A percentile compares a stretch with the other conserved stretches of the same genome.
These are phyloP conservation scores for Poecilia wingei DNA, from an alignment of 2,797 vertebrate genomes.

Conservation along the genomic window DNA sequence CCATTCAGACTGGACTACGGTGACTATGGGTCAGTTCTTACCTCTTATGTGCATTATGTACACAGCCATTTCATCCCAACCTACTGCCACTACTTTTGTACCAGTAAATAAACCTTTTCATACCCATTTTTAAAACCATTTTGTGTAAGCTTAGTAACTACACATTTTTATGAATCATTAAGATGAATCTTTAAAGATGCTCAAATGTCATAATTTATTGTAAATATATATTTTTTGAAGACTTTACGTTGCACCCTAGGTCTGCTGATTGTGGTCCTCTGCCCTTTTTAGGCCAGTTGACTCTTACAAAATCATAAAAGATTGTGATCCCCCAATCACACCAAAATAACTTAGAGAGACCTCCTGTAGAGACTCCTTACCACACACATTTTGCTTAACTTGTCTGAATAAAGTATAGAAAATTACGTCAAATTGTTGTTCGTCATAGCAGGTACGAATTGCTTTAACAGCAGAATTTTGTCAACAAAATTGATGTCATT, in stretches of 20 bases:
- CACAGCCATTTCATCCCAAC: background rate
- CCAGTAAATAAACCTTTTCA: background rate
- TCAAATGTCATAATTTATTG: background rate
- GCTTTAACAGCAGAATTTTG: background rate
- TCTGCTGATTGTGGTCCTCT: background rate
- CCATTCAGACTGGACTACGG: constrained; percentile 4
- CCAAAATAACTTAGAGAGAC: background rate
- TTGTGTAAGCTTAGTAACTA: background rate
- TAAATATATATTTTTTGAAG: background rate
- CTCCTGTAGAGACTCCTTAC: background rate
- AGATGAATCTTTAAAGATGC: background rate
- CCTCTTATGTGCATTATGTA: background rate
- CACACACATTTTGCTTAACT: background rate
- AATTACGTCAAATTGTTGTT: background rate
- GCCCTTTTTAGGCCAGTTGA: background rate
- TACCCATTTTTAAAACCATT: background rate
- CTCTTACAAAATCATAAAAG: background rate
- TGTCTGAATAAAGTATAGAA: background rate
- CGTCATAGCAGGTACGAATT: background rate
- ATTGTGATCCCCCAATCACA: background rate
- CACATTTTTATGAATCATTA: background rate
- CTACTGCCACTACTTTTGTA: background rate
- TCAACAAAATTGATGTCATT: background rate
- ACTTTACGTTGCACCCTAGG: background rate
- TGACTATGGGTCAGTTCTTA: background rate